phyloP scores from a whole-genome alignment of 2,797 vertebrate genomes.

The Chiloscyllium punctatum region DNA sequence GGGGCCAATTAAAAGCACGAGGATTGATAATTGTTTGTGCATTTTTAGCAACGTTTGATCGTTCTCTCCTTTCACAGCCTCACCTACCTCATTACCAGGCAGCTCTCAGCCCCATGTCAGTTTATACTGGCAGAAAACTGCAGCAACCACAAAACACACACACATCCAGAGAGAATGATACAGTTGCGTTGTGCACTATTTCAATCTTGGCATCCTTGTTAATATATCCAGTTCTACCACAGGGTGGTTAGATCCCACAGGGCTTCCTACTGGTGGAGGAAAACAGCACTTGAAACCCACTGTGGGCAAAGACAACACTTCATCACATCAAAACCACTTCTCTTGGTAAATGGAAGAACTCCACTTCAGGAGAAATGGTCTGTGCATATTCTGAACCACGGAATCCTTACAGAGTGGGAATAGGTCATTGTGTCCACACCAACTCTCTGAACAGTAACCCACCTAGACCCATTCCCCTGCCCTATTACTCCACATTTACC shows the following conservation, averaged over 20 bases:
- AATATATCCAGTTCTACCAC: not conserved
- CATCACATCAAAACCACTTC: not conserved
- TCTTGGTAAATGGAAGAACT: not conserved
- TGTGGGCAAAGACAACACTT: not conserved
- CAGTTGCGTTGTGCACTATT: not conserved
- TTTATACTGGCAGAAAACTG: not conserved
- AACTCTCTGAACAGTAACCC: too few relatives aligned
- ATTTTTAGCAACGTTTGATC: not conserved
- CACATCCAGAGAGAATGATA: not conserved
- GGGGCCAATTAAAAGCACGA: not conserved
- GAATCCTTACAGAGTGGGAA: too few relatives aligned
- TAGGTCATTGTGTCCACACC: too few relatives aligned
- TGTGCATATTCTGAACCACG: not conserved
- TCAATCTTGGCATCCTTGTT: not conserved
- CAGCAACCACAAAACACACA: not conserved
- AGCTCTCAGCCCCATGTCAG: not conserved
- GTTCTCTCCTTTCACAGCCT: not conserved
- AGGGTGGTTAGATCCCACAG: not conserved
- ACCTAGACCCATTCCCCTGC: too few relatives aligned
- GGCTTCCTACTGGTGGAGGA: not conserved
- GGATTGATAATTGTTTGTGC: not conserved
- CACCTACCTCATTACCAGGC: not conserved
- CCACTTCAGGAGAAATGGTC: not conserved
- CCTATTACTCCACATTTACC: too few relatives aligned
- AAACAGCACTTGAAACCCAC: constrained; percentile 16